A percentile compares a stretch with the other conserved stretches of the same genome.
These are phyloP conservation scores for Alligator mississippiensis DNA, from an alignment of 2,113 vertebrate species.

Conservation along the genomic window DNA sequence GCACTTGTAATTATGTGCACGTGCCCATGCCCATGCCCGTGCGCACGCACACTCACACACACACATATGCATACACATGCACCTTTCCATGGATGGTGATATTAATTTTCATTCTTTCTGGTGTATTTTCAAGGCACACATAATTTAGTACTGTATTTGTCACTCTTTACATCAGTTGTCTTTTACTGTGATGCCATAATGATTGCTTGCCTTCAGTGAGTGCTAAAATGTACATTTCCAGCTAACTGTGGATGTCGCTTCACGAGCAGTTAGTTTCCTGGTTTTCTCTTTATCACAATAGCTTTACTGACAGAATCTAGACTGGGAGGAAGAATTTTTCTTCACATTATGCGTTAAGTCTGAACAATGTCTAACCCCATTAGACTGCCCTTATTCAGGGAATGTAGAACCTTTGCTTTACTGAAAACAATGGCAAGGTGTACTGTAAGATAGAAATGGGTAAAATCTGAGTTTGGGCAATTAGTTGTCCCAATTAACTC, in stretches of 20 bases:
- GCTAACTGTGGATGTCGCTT: conserved; percentile 21
- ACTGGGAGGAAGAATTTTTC: background rate
- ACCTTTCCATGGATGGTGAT: background rate
- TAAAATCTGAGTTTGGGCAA: conserved; percentile 10
- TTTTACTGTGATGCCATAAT: background rate
- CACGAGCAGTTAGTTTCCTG: background rate
- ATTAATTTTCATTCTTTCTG: background rate
- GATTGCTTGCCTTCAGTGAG: conserved; percentile 22
- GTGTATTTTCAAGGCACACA: background rate
- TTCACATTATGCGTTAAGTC: background rate
- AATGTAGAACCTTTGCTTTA: background rate
- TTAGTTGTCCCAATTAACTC: conserved; percentile 42
- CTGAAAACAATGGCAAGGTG: background rate
- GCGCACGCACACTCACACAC: no score
- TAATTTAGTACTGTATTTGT: background rate
- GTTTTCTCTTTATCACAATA: conserved; percentile 3
- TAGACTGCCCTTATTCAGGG: background rate
- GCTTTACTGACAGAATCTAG: background rate
- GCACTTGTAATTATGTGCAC: background rate
- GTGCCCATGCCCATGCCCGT: background rate
- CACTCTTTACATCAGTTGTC: background rate
- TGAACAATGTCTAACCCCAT: background rate
- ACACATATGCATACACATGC: background rate
- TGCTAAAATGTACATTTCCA: conserved; percentile 15
- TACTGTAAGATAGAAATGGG: background rate